A percentile compares a stretch with the other conserved stretches of the same genome.
phyloP scores from a whole-genome alignment of 2,797 vertebrate species.

The Champsocephalus esox region DNA sequence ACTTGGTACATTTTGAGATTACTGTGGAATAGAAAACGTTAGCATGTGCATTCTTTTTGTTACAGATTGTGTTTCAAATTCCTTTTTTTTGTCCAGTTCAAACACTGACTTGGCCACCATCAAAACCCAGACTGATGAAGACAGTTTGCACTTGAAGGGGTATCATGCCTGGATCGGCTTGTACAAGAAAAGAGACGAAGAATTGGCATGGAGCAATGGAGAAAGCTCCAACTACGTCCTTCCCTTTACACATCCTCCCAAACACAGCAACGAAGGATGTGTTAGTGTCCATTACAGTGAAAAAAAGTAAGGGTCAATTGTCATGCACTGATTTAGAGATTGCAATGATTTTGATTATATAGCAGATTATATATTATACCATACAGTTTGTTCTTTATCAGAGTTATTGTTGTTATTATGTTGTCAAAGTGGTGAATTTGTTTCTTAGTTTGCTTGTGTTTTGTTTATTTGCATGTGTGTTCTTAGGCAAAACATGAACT shows the following conservation, averaged over 20 bases:
- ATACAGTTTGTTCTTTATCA: neutral
- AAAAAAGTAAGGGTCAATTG: neutral
- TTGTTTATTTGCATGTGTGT: neutral
- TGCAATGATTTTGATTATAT: neutral
- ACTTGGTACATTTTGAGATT: too few species aligned
- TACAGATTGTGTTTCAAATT: neutral
- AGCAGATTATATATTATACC: neutral
- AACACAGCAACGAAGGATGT: rapidly evolving
- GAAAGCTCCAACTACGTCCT: rapidly evolving
- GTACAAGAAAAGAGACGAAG: rapidly evolving
- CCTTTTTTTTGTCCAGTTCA: rapidly evolving
- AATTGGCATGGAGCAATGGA: neutral
- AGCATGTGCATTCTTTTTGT: too few species aligned
- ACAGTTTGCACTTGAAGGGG: rapidly evolving
- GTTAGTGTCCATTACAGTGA: rapidly evolving
- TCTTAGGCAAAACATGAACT: neutral
- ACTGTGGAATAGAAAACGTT: too few species aligned
- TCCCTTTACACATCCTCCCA: rapidly evolving
- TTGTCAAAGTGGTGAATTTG: neutral
- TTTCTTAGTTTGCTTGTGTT: conserved; percentile 6
- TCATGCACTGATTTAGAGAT: neutral
- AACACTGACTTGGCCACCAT: conserved; percentile 37
- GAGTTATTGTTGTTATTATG: neutral
- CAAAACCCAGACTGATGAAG: neutral
- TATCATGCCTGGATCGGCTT: conserved; percentile 11